phyloP scores from a whole-genome alignment of 2,797 vertebrate species.

The Tiaroga cobitis region DNA sequence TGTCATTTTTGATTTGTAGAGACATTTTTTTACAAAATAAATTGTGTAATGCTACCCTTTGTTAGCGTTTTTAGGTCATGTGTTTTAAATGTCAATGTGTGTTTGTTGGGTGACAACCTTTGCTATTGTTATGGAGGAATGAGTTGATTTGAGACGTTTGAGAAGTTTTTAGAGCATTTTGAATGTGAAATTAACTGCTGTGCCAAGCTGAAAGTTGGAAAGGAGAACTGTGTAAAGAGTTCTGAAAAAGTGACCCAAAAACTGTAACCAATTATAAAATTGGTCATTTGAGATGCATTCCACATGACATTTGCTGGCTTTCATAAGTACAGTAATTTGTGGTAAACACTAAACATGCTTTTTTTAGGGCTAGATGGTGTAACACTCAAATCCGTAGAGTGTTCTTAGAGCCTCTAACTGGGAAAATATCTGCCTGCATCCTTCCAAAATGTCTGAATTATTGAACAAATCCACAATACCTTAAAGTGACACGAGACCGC shows the following conservation, averaged over 20 bases:
- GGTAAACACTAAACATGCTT: neutral
- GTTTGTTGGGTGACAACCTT: neutral
- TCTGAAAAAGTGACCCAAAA: neutral
- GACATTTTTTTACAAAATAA: neutral
- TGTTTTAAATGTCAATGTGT: neutral
- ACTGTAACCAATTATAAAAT: neutral
- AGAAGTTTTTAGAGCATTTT: neutral
- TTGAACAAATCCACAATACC: conserved; percentile 56
- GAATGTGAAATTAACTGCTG: neutral
- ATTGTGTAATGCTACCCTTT: neutral
- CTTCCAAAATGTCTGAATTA: conserved; percentile 50
- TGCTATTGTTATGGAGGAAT: neutral
- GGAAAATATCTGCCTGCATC: conserved; percentile 31
- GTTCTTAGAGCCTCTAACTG: neutral
- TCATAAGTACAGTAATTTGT: neutral
- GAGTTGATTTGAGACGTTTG: neutral
- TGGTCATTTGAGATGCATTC: neutral
- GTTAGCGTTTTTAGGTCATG: neutral
- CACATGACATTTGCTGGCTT: neutral
- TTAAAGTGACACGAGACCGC: conserved; percentile 41
- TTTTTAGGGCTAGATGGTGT: neutral
- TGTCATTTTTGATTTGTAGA: too few relatives aligned
- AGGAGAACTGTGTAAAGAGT: neutral
- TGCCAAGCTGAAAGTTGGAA: neutral
- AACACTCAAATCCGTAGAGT: neutral